Percentiles rank a stretch among this genome's conserved stretches.
Evolutionary conservation across 23 tunicate genomes (phyloP).

Genomic region (Diplosoma virens): DNA sequence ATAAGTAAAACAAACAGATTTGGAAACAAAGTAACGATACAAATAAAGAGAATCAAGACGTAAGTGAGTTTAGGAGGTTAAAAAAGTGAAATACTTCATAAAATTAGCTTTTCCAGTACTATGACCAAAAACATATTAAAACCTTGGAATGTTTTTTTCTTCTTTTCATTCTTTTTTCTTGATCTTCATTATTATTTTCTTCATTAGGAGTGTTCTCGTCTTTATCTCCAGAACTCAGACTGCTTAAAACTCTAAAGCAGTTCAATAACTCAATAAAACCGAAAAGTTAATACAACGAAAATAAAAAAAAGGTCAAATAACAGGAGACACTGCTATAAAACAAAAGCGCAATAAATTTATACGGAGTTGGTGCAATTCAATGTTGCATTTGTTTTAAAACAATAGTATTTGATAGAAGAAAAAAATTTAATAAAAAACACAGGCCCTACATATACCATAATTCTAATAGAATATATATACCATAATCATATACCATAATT

Average conservation of each 20-base stretch:
- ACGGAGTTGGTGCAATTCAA: too few relatives aligned
- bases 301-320: neutral
- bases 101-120: neutral
- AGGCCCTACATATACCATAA: too few relatives aligned
- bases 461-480: too few relatives aligned
- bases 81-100: neutral
- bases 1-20: too few relatives aligned
- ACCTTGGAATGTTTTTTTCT: constrained; percentile 76
- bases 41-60: too few relatives aligned
- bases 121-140: neutral
- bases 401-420: too few relatives aligned
- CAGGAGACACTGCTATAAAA: neutral
- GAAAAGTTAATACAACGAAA: neutral
- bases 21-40: too few relatives aligned
- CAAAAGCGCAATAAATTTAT: too few relatives aligned
- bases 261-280: neutral
- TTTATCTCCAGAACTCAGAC: constrained; percentile 59
- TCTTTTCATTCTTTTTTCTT: constrained; percentile 27
- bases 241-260: constrained; percentile 57
- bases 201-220: constrained; percentile 22
- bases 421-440: too few relatives aligned
- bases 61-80: too few relatives aligned
- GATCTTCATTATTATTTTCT: constrained; percentile 25
- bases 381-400: too few relatives aligned
- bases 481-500: too few relatives aligned